Base-by-base conservation (phyloP, 2,113 vertebrate genomes). In the Oncorhynchus masou region DNA sequence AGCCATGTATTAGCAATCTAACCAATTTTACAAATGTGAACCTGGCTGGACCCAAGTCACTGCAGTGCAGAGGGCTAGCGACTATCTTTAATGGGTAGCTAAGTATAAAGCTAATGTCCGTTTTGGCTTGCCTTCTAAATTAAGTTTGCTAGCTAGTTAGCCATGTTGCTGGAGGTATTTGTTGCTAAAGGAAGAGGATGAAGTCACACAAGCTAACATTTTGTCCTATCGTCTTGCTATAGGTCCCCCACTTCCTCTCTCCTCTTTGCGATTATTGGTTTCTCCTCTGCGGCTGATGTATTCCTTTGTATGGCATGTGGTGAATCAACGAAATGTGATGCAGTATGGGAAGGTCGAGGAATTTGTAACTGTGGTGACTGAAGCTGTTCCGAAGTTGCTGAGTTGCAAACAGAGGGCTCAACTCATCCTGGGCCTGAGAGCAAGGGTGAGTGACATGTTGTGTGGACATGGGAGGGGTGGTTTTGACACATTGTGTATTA, bases 391-490 rank as follows among this genome's bases (percentile, higher is more conserved):
- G 0, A 92, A 92, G 19, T 70, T 95, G 16, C 91, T 95, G 49
- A 90, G 72, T 72, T 84, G 84, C 70, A 81, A 83, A 3, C 92
- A 94, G 79, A 87, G 83, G 19, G 90, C 87, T 45, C 89, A 93
- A 71, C 89, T 95, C n/a, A 85, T 89, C 70, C 80, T 94, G 84
- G 92, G 92, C 5, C 86, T 95, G 34, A 88, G 91, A 77, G 92
- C 92, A 9, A 93, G 88, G 93, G 94, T 95, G 83, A 85, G 89
- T 34, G 0, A 19, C 8, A 1, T 11, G 15, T 15, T 57, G 11
- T 24, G 11, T 19, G 29, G 51, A 4, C 51, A 54, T 54, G 13
- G 51, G 16, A 54, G 16, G 51, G 12, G 65, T 15, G 16, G 3
- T 54, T 54, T 13, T 16, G 2, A 54, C 0, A 4, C 0, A n/a